Conservation (phyloP, 2,797 vertebrate genomes). For the Notolabrus celidotus region DNA sequence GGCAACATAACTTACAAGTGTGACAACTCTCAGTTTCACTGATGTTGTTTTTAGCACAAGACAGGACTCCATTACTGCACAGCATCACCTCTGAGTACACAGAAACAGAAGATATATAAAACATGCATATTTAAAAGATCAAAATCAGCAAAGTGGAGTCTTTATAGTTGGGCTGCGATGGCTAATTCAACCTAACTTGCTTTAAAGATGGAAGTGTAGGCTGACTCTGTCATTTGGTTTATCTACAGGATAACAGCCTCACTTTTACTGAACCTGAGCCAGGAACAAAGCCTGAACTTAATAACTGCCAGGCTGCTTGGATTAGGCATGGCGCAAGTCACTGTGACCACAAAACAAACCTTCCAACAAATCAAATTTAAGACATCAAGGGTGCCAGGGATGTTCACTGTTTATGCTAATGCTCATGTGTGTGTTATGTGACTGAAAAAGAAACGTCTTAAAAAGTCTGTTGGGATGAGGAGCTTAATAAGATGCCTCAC, state of each 20-base stretch:
- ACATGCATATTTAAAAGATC: slow-evolving; percentile 3
- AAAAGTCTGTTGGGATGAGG: background rate
- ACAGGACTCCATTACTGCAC: slow-evolving; percentile 15
- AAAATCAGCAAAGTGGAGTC: background rate
- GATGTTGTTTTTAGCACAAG: slow-evolving; percentile 39
- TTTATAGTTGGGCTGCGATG: background rate
- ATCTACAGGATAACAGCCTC: slow-evolving; percentile 34
- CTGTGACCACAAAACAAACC: slow-evolving; percentile 26
- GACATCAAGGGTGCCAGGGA: slow-evolving; percentile 29
- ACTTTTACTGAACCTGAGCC: slow-evolving; percentile 50
- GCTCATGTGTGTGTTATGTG: slow-evolving; percentile 13
- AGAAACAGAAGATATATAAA: slow-evolving; percentile 20
- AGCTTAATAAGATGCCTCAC: slow-evolving; percentile 13
- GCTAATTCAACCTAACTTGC: slow-evolving; percentile 1
- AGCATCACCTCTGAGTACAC: slow-evolving; percentile 15
- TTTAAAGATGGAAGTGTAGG: slow-evolving; percentile 17
- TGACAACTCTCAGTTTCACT: slow-evolving; percentile 42
- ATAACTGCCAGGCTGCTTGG: slow-evolving; percentile 50
- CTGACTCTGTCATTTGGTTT: slow-evolving; percentile 39
- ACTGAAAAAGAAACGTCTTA: background rate
- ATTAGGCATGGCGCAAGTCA: slow-evolving; percentile 51
- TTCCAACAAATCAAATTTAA: slow-evolving; percentile 34
- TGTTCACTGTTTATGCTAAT: slow-evolving; percentile 3
- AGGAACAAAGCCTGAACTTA: slow-evolving; percentile 60
- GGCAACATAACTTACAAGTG: slow-evolving; percentile 11